Evolutionary conservation across 2,113 vertebrate genomes (phyloP), one percentile per base, ranked within the genome.

Genomic region (Romanogobio albipinnatus): DNA sequence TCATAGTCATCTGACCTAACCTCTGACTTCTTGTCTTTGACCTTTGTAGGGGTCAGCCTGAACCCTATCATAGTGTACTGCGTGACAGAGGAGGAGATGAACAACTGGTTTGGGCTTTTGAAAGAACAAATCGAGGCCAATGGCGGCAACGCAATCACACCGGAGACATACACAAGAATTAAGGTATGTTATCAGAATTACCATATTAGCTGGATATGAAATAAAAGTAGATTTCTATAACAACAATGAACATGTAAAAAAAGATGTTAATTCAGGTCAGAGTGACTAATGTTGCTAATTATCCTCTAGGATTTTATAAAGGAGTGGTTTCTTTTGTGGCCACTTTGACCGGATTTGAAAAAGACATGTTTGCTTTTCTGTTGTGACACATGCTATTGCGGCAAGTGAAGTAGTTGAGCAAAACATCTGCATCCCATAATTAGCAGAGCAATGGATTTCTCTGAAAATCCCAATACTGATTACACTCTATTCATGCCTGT

Each of bases 51-150:
- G 90, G 96, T 97, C 0, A 94, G 96, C 90, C 94, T 97, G 1
- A 96, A 97, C 74, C 96, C 97, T 2, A 95, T 99, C 82, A 93
- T 97, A 0, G 95, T 99, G 84, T 96, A 97, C 90, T 99, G 97
- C 88, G 91, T 95, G 6, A 94, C 90, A n/a, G 94, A 95, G 83
- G 89, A 95, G 0, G 97, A 98, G 90, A 93, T 97, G 91, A 94
- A 92, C 89, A 90, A 88, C 62, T 99, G 98, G 98, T 96, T 98
- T 10, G 95, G 95, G 68, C 95, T 98, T 82, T 93, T 99, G 76
- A 96, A 96, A 74, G 97, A 97, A 84, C 96, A 98, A 87, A 97
- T 96, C 70, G 96, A 97, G 51, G 93, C 95, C 0, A 93, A 95
- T 0, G 94, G 96, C 58, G 96, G 96, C 2, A 93, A 79, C 3